Evolutionary conservation across 1,140 invertebrate genomes (phyloP), one percentile per base, ranked within the genome.

Genomic region (Olivierus martensii): DNA sequence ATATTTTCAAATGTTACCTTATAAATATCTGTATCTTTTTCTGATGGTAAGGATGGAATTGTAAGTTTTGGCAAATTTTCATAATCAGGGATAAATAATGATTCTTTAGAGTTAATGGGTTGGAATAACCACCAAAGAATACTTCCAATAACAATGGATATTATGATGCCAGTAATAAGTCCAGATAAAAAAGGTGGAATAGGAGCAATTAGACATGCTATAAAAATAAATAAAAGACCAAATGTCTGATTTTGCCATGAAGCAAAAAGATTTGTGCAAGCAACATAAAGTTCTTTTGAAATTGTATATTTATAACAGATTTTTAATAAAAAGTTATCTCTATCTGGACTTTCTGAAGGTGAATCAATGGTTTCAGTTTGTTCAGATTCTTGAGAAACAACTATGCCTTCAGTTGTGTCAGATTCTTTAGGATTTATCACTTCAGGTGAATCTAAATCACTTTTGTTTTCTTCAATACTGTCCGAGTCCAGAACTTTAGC

Each of bases 151-250:
- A 28, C 9, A 28, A 28, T 28, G 9, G 54, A 56, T 48, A 56
- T 43, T 37, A 56, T n/a, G 28, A 43, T 38, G 14, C 54, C 54
- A 51, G 42, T 21, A 35, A 56, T 21, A 51, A 56, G 51, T 18
- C 54, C 54, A 28, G 43, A 48, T 10, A 56, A 18, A 45, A 47
- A 56, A 2, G 54, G 51, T 37, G 54, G 54, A 21, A 56, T 14
- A 36, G 54, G 54, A 7, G 45, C 37, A 48, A 51, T 14, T 5
- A 51, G 15, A 12, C 44, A 44, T 42, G 38, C 49, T 46, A 56
- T 47, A 18, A 51, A n/a, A 17, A 18, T 42, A 47, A 52, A n/a
- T 19, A 56, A 38, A n/a, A 56, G 41, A 52, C 46, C 45, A 51
- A 43, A 51, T 38, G 42, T 42, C 10, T 43, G 9, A 28, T 35